Evolutionary conservation across 2,888 invertebrate genomes (phyloP).

Genomic region (Tenodera sinensis): DNA sequence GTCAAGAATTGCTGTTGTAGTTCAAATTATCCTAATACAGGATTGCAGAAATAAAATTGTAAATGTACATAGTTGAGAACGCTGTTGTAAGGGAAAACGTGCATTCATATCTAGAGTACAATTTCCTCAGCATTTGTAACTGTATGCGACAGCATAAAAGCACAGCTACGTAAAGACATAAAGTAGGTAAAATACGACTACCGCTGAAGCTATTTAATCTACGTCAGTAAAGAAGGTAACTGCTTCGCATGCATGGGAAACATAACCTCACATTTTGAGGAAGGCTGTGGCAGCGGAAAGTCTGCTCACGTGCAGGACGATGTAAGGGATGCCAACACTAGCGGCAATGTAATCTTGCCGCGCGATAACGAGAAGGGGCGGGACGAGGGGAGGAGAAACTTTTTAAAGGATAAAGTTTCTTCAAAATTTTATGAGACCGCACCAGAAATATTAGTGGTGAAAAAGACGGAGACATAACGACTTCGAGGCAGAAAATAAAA

Average conservation of each 20-base stretch:
- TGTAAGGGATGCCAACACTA: neutral
- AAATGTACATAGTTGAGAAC: neutral
- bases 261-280: neutral
- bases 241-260: neutral
- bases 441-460: slow-evolving; percentile 16
- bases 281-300: neutral
- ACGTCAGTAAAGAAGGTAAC: neutral
- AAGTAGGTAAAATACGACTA: neutral
- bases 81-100: neutral
- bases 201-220: neutral
- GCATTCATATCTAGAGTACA: neutral
- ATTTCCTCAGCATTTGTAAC: neutral
- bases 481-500: neutral
- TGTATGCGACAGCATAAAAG: neutral
- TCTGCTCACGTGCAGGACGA: neutral
- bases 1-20: neutral
- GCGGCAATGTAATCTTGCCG: neutral
- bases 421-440: slow-evolving; percentile 19
- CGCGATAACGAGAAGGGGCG: neutral
- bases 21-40: neutral
- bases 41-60: neutral
- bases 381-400: slow-evolving; percentile 5
- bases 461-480: neutral
- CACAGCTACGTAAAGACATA: neutral
- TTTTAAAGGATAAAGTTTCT: slow-evolving; percentile 24